phyloP scores from a whole-genome alignment of 1,140 invertebrate species.

The Drosophila teissieri region DNA sequence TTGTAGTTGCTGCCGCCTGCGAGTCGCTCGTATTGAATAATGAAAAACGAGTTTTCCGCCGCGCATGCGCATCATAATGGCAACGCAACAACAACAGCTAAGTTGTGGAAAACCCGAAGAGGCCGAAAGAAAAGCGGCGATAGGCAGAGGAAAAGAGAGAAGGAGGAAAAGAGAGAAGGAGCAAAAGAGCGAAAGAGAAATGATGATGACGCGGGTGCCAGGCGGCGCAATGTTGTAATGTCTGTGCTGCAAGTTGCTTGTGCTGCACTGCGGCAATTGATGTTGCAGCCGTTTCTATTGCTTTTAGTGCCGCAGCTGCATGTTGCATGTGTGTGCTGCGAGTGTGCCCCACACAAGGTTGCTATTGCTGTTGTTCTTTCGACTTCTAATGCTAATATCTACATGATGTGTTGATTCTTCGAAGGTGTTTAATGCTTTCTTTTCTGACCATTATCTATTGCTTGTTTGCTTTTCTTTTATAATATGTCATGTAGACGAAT shows the following conservation, averaged over 20 bases:
- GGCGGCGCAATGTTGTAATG: conserved; percentile 72
- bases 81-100: conserved; percentile 5
- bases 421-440: not conserved
- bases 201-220: conserved; percentile 57
- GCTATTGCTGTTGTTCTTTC: conserved; percentile 1
- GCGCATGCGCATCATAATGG: conserved; percentile 64
- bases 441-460: not conserved
- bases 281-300: not conserved
- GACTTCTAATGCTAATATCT: conserved; percentile 1
- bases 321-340: not conserved
- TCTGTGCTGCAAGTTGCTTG: conserved; percentile 41
- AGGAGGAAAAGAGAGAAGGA: not conserved
- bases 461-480: not conserved
- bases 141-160: conserved; percentile 19
- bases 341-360: not conserved
- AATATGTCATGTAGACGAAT: not conserved
- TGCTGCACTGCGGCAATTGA: conserved; percentile 2
- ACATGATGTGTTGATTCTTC: not conserved
- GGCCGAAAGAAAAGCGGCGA: conserved; percentile 5
- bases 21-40: conserved; percentile 70
- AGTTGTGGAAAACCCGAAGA: conserved; percentile 71
- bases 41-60: conserved; percentile 80
- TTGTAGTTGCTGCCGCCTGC: conserved; percentile 48
- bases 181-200: conserved; percentile 14
- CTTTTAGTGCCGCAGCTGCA: conserved; percentile 1